These are phyloP conservation scores for Gastracanthus pulcherrimus DNA, from an alignment of 2,888 invertebrate genomes.

Conservation along the genomic window DNA sequence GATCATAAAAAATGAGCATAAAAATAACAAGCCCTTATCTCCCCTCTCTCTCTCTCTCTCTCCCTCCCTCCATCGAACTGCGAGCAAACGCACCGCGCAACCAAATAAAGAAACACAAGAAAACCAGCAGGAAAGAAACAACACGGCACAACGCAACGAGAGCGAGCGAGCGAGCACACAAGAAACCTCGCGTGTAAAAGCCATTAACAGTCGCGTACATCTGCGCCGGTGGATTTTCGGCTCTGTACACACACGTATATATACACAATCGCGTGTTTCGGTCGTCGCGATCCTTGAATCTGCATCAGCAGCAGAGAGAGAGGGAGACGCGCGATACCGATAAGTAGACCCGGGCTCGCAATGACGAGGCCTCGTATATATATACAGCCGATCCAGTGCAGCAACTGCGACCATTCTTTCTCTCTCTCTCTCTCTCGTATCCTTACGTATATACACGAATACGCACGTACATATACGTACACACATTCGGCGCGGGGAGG, in stretches of 20 bases:
- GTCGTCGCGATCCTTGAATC: constrained; percentile 30
- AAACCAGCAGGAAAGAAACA: too few relatives aligned
- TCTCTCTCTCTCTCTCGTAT: neutral
- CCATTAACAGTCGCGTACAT: constrained; percentile 47
- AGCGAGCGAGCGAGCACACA: neutral
- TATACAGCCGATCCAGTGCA: neutral
- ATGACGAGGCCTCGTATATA: constrained; percentile 70
- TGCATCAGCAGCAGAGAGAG: too few relatives aligned
- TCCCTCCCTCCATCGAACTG: too few relatives aligned
- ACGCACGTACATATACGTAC: neutral
- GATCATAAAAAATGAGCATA: constrained; percentile 57
- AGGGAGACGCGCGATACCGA: constrained; percentile 67
- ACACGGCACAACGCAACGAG: too few relatives aligned
- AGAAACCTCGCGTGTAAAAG: constrained; percentile 48
- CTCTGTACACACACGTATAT: neutral
- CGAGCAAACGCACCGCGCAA: neutral
- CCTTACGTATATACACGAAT: neutral
- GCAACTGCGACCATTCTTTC: neutral
- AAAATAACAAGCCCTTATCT: constrained; percentile 54
- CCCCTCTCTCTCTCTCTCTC: constrained; percentile 37
- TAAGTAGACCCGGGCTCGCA: constrained; percentile 66
- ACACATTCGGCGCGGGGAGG: constrained; percentile 55
- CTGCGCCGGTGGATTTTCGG: constrained; percentile 30
- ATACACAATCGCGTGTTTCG: neutral
- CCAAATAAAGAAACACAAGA: constrained; percentile 14